phyloP scores from a whole-genome alignment of 2,113 vertebrate genomes.

The Ictalurus punctatus region DNA sequence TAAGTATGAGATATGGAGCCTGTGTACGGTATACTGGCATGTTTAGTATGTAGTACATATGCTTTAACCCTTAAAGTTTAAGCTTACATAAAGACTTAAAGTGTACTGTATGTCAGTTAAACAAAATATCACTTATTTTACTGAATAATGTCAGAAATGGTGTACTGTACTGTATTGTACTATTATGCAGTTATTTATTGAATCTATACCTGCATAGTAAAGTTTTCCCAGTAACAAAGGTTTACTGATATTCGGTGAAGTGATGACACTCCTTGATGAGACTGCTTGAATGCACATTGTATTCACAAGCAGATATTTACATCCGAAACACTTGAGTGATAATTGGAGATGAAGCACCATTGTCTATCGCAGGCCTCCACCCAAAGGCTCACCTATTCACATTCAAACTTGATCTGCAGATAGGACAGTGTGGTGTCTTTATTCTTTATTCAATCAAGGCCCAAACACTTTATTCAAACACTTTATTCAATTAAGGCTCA shows the following conservation, averaged over 20 bases:
- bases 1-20: background rate
- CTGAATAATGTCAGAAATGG: background rate
- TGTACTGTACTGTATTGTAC: background rate
- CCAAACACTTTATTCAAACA: background rate
- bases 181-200: background rate
- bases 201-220: background rate
- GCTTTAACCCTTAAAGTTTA: background rate
- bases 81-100: background rate
- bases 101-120: background rate
- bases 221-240: background rate
- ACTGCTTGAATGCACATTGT: conserved; percentile 23
- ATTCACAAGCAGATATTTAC: conserved; percentile 51
- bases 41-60: background rate
- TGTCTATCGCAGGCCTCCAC: conserved; percentile 34
- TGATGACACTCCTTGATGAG: conserved; percentile 14
- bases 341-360: conserved; percentile 11
- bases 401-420: conserved; percentile 39
- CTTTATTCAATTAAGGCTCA: background rate
- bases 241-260: background rate
- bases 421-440: conserved; percentile 2
- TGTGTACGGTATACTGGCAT: background rate
- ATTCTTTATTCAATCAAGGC: background rate
- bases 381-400: conserved; percentile 42
- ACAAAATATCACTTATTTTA: background rate
- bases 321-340: conserved; percentile 33